phyloP scores from a whole-genome alignment of 1,140 invertebrate species.

The Teleopsis dalmanni region DNA sequence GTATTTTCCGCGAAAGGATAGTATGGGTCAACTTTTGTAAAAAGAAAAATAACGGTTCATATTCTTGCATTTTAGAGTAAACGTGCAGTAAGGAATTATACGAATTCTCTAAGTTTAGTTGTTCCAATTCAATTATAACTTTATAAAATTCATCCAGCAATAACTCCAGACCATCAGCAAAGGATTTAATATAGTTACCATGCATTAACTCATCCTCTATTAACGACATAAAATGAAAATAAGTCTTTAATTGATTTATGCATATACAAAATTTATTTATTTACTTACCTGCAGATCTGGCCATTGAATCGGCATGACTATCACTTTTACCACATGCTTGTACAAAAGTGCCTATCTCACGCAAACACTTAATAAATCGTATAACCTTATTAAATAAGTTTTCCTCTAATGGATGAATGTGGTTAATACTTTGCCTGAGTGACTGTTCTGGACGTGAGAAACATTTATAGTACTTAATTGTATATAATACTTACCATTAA shows the following conservation, averaged over 20 bases:
- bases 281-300: background rate
- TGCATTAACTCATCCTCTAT: slow-evolving; percentile 17
- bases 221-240: slow-evolving; percentile 2
- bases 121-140: slow-evolving; percentile 51
- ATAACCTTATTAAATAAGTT: too few species aligned
- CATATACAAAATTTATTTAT: slow-evolving; percentile 1
- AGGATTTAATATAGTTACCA: slow-evolving; percentile 53
- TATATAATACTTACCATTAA: too few species aligned
- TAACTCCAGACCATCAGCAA: slow-evolving; percentile 53
- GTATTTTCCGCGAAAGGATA: slow-evolving; percentile 48
- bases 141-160: slow-evolving; percentile 52
- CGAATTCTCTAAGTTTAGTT: slow-evolving; percentile 47
- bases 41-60: slow-evolving; percentile 47
- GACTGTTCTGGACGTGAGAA: too few species aligned
- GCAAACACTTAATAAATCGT: too few species aligned
- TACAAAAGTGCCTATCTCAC: slow-evolving; percentile 27
- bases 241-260: background rate
- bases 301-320: background rate
- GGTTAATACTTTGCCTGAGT: too few species aligned
- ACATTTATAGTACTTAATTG: too few species aligned
- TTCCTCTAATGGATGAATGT: too few species aligned
- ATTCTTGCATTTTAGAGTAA: slow-evolving; percentile 48
- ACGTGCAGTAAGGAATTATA: slow-evolving; percentile 48
- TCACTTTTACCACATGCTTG: slow-evolving; percentile 11
- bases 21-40: slow-evolving; percentile 51